phyloP scores from a whole-genome alignment of 2,113 vertebrate genomes.

The Hucho hucho region DNA sequence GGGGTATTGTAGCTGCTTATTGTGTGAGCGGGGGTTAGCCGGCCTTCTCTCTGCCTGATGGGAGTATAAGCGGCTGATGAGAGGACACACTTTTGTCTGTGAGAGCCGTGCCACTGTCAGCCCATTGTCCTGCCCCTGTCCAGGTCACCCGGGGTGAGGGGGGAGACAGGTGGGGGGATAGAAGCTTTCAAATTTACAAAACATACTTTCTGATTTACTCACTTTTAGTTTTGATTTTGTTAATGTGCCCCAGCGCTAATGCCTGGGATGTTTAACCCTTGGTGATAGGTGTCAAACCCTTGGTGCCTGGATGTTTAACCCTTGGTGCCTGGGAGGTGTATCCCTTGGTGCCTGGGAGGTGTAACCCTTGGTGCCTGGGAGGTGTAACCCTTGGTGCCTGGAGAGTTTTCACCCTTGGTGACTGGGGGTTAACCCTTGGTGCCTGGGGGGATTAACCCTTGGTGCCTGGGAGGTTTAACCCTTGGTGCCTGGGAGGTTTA shows the following conservation, averaged over 20 bases:
- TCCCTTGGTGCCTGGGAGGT: too few species aligned
- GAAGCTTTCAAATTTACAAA: conserved; percentile 33
- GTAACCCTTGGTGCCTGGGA: too few species aligned
- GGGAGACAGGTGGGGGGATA: neutral
- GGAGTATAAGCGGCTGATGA: conserved; percentile 49
- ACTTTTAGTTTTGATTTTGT: conserved; percentile 24
- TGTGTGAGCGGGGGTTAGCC: conserved; percentile 66
- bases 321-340: too few species aligned
- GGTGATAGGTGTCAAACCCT: too few species aligned
- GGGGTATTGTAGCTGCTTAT: conserved; percentile 72
- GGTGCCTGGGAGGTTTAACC: too few species aligned
- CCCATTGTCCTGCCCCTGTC: neutral
- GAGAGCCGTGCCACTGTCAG: conserved; percentile 43
- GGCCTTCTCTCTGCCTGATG: conserved; percentile 2
- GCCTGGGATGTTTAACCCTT: neutral
- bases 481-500: too few species aligned
- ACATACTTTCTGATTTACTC: conserved; percentile 35
- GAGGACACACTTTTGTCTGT: conserved; percentile 69
- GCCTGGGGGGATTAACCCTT: too few species aligned
- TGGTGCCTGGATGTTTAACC: too few species aligned
- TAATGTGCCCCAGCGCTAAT: conserved; percentile 28
- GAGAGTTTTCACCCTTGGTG: too few species aligned
- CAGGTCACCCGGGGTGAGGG: neutral
- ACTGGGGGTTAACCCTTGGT: too few species aligned
- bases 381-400: too few species aligned